Conservation (phyloP, 2,113 vertebrate species). For the Spea bombifrons region DNA sequence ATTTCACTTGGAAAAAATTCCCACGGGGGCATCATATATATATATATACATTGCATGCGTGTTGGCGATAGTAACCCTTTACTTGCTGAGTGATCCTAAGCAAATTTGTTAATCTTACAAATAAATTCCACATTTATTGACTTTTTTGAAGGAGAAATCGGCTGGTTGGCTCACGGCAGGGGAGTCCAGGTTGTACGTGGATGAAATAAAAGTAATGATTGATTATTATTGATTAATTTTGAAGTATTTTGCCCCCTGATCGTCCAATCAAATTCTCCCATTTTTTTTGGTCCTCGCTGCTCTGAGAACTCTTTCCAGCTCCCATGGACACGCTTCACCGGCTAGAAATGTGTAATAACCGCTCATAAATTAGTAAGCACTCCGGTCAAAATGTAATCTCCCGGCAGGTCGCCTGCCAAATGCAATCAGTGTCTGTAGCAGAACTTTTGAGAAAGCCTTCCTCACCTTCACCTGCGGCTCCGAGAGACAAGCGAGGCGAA, state of each 20-base stretch:
- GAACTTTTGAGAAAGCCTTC: conserved; percentile 1
- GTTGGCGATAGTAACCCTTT: not conserved
- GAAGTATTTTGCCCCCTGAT: not conserved
- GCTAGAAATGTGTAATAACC: conserved; percentile 37
- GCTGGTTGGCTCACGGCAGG: too few relatives aligned
- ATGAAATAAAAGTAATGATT: too few relatives aligned
- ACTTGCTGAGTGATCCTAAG: not conserved
- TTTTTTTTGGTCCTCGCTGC: not conserved
- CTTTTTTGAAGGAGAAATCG: too few relatives aligned
- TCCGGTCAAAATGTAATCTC: conserved; percentile 44
- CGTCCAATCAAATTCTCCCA: not conserved
- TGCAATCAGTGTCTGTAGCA: conserved; percentile 51
- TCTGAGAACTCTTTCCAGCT: not conserved
- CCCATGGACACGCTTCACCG: conserved; percentile 33
- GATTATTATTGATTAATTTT: too few relatives aligned
- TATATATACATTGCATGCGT: not conserved
- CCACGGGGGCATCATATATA: conserved; percentile 6
- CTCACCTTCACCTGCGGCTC: conserved; percentile 32
- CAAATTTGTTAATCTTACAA: too few relatives aligned
- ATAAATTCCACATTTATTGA: too few relatives aligned
- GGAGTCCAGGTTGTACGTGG: too few relatives aligned
- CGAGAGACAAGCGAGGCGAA: not conserved
- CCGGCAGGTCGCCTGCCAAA: conserved; percentile 57
- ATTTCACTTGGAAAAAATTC: conserved; percentile 30
- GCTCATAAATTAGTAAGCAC: conserved; percentile 43